Evolutionary conservation across 2,888 invertebrate species (phyloP), one percentile per base, ranked within the genome.

Genomic region (Agrotis clavis): DNA sequence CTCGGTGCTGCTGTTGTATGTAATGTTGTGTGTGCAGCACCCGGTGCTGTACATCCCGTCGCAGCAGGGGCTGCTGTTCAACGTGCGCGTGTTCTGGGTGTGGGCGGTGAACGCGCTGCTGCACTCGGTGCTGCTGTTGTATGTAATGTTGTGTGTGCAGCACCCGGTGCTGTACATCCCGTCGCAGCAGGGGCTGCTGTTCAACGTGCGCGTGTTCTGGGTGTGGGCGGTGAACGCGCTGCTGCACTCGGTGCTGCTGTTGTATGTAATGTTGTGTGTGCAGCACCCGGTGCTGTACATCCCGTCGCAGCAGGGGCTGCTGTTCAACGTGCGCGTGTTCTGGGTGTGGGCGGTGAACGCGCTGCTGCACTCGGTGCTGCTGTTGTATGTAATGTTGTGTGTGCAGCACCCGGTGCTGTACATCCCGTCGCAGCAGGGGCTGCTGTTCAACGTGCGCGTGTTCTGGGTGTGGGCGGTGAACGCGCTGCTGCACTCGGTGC

Each of bases 381-480:
- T 98, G 86, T 99, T 56, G 18, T 56, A 9, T 30, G 56, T 56
- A 18, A 56, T 4, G 56, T 56, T 18, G 51, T 35, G 35, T 35
- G 57, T 41, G 7, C 91, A 96, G 96, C 96, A 97, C 97, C 97
- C 98, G 92, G 96, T 97, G 79, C 94, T 98, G 82, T 98, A 98
- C 93, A 97, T 98, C 90, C 97, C 98, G 67, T 98, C 98, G 79
- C 99, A 99, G 92, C 97, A 97, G 89, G 97, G 98, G 19, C 97
- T 98, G 88, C 95, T 98, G 86, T 99, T 99, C 94, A 99, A 98
- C 95, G 98, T 98, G 77, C 97, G 97, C 91, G 98, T 99, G 79
- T 99, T 99, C 96, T 99, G 99, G 98, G 97, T 99, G 90, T 99
- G 99, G 99, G 99, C 99, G 80, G 94, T 98, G 18, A 99, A 99